Conservation (phyloP, 1,140 invertebrate species). For the Odontomachus brunneus region DNA sequence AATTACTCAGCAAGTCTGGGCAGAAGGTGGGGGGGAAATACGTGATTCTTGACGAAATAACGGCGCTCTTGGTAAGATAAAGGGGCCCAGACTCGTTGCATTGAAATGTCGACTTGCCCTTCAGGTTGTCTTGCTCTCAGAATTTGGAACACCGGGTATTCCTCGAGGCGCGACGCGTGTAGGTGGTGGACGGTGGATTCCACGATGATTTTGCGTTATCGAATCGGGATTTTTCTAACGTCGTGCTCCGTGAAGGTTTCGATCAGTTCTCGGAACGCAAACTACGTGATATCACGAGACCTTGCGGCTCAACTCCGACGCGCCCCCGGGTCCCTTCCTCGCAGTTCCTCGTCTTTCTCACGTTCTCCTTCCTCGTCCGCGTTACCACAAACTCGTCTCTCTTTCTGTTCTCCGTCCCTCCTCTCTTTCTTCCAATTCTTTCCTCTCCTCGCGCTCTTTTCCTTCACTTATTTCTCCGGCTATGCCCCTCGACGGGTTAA, state of each 20-base stretch:
- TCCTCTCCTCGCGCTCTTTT: conserved; percentile 40
- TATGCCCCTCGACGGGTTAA: background rate
- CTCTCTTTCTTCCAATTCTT: conserved; percentile 56
- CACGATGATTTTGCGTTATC: conserved; percentile 27
- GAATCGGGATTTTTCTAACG: conserved; percentile 27
- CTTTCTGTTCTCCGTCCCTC: conserved; percentile 52
- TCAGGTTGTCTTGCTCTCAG: no score
- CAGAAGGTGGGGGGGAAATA: no score
- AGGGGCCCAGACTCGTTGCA: no score
- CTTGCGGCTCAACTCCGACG: conserved; percentile 55
- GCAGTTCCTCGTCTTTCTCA: conserved; percentile 65
- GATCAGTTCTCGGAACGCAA: conserved; percentile 77
- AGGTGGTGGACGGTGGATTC: background rate
- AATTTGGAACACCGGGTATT: no score
- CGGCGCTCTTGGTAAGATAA: no score
- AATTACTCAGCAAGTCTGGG: no score
- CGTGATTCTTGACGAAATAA: no score
- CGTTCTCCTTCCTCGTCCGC: conserved; percentile 61
- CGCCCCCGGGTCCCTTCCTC: conserved; percentile 59
- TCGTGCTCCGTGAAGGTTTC: conserved; percentile 64
- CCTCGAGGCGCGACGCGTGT: background rate
- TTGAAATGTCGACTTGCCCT: no score
- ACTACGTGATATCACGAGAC: conserved; percentile 68
- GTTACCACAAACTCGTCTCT: conserved; percentile 56
- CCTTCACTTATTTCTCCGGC: conserved; percentile 38